Conservation (phyloP, 2,113 vertebrate genomes). For the Heloderma charlesbogerti region DNA sequence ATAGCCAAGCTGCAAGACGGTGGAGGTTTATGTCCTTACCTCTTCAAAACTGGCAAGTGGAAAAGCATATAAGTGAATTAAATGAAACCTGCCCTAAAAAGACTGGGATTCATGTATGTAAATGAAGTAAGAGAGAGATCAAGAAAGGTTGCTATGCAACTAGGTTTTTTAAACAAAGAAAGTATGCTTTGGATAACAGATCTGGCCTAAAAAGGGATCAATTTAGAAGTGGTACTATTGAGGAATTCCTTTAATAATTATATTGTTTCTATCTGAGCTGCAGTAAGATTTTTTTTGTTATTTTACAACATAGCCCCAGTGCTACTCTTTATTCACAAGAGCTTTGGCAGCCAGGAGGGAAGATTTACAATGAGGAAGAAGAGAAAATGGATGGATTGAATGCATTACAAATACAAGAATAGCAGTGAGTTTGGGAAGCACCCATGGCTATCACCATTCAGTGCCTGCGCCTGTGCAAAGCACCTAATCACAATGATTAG, state of each 20-base stretch:
- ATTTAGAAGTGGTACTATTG: conserved; percentile 45
- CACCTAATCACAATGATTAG: background rate
- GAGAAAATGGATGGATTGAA: conserved; percentile 16
- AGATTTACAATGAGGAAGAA: background rate
- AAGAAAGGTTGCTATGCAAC: conserved; percentile 60
- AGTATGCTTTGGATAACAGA: conserved; percentile 43
- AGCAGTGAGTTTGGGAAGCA: background rate
- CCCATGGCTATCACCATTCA: too few species aligned
- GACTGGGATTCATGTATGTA: conserved; percentile 15
- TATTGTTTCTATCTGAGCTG: conserved; percentile 27
- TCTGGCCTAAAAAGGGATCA: background rate
- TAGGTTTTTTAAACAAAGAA: conserved; percentile 41
- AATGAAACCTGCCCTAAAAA: background rate
- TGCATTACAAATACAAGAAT: background rate
- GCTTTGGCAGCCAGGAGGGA: conserved; percentile 2
- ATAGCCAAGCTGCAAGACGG: background rate
- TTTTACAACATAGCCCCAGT: conserved; percentile 38
- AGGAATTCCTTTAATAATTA: conserved; percentile 50
- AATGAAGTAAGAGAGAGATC: conserved; percentile 48
- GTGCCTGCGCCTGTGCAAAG: background rate
- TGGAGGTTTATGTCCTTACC: background rate
- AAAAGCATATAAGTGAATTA: background rate
- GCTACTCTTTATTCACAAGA: conserved; percentile 26
- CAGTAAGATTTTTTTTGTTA: background rate
- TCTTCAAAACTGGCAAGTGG: background rate